Evolutionary conservation across 2,113 vertebrate genomes (phyloP).

Genomic region (Puntigrus tetrazona): DNA sequence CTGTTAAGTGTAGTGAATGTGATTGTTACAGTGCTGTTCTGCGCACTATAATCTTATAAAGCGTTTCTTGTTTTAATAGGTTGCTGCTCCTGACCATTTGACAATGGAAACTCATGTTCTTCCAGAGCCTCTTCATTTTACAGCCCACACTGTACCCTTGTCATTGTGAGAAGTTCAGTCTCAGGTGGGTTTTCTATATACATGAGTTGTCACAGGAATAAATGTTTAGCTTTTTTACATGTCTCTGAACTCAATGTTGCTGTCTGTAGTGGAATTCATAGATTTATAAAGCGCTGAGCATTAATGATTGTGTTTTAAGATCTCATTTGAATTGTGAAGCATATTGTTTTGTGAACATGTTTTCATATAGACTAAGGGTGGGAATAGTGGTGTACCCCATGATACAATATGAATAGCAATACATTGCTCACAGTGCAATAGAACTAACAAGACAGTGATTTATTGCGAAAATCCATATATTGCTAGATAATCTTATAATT

Average conservation of each 20-base stretch:
- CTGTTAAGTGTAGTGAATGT: neutral
- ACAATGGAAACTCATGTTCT: slow-evolving; percentile 30
- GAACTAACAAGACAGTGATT: too few relatives aligned
- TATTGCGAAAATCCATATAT: too few relatives aligned
- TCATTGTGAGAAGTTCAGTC: slow-evolving; percentile 18
- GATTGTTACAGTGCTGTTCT: neutral
- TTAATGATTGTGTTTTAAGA: neutral
- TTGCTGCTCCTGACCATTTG: slow-evolving; percentile 11
- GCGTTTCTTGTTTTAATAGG: slow-evolving; percentile 24
- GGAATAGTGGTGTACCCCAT: too few relatives aligned
- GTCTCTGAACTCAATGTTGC: neutral
- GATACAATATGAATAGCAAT: too few relatives aligned
- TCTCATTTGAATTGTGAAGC: neutral
- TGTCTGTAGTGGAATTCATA: neutral
- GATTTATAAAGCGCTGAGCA: neutral
- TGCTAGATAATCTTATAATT: too few relatives aligned
- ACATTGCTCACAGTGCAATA: too few relatives aligned
- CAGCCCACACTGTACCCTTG: neutral
- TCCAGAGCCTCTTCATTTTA: neutral
- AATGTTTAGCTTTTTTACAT: neutral
- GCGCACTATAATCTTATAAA: slow-evolving; percentile 1
- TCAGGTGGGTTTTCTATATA: slow-evolving; percentile 20
- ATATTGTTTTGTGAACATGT: neutral
- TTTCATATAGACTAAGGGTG: neutral
- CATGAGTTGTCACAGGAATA: neutral